Evolutionary conservation across 2,113 vertebrate genomes (phyloP), one percentile per base, ranked within the genome.

Genomic region (Aptenodytes patagonicus): DNA sequence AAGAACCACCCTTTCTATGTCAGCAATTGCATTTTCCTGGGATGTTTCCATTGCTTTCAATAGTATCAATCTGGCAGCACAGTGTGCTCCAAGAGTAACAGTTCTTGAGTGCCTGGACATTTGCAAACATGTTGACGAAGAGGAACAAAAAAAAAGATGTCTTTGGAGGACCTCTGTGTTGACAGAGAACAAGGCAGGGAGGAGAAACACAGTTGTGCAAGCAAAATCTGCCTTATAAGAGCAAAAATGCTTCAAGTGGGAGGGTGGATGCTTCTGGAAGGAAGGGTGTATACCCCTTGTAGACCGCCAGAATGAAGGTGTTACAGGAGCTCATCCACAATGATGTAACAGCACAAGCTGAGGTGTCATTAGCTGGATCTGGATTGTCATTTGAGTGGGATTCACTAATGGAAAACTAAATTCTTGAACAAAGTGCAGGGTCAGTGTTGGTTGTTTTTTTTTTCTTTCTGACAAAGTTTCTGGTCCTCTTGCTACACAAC

Each of bases 91-190:
- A 87, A 97, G 84, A 85, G 91, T 65, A 89, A 91, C 54, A 72
- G 77, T 4, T 87, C 89, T 8, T 2, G 66, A 92, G 81, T 61
- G 81, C 75, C 49, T n/a, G 66, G 73, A 12, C 66, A 3, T 44
- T 97, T 87, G 77, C 87, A 96, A 95, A 65, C 84, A 64, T 29
- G 38, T 91, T 87, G 95, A 72, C 91, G 89, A 70, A 66, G 60
- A 49, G 93, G 44, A 91, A 71, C 76, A 95, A 97, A 94, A 66
- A 66, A 90, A 95, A 95, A 87, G 83, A 17, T 46, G 93, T 93
- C 93, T 87, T 72, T 12, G 54, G 65, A 84, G 73, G 73, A 89
- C 44, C 66, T 97, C 54, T 34, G 70, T 92, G 93, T 77, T 93
- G 91, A 87, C 93, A 94, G 52, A 54, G 55, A 88, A 13, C 24